Evolutionary conservation across 2,888 invertebrate genomes (phyloP), one percentile per base, ranked within the genome.

Genomic region (Malacosoma neustria): DNA sequence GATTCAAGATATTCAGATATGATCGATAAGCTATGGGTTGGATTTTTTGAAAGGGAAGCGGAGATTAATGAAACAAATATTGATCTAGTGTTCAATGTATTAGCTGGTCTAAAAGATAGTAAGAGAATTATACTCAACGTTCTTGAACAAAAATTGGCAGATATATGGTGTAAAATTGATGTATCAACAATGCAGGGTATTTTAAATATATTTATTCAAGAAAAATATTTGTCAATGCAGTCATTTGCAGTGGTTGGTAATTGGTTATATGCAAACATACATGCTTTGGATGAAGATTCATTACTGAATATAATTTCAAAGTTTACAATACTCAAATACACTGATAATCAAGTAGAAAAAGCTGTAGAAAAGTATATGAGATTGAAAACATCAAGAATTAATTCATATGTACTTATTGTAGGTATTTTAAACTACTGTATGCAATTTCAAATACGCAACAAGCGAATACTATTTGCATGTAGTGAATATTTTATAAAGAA

Each of bases 21-120:
- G 5, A 79, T 90, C 39, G 91, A 92, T 49, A 88, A 89, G 57
- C 64, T 92, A 30, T 92, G 92, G 92, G 76, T 88, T 40, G 91
- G 90, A 6, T 86, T 92, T 49, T 68, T 87, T 12, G 88, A 87
- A 41, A 85, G 82, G 38, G 87, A 89, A 48, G 59, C 74, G 29
- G 86, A 89, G 14, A 89, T 92, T 30, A 71, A 87, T 62, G 86
- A 87, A 39, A 67, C 66, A 6, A 90, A 90, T 57, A 79, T 92
- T 40, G 73, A 87, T 1, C 57, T 81, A 14, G 68, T 92, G 9
- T 90, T 89, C 57, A 72, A 72, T 49, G 72, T 88, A 22, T 55
- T 92, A 13, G 87, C 88, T 30, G 77, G 87, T 13, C 72, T 91
- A 11, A 88, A 88, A 54, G 76, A 79, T 36, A 91, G 91, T 51